Evolutionary conservation across 2,888 invertebrate genomes (phyloP), one percentile per base, ranked within the genome.

Genomic region (Ecliptopera silaceata): DNA sequence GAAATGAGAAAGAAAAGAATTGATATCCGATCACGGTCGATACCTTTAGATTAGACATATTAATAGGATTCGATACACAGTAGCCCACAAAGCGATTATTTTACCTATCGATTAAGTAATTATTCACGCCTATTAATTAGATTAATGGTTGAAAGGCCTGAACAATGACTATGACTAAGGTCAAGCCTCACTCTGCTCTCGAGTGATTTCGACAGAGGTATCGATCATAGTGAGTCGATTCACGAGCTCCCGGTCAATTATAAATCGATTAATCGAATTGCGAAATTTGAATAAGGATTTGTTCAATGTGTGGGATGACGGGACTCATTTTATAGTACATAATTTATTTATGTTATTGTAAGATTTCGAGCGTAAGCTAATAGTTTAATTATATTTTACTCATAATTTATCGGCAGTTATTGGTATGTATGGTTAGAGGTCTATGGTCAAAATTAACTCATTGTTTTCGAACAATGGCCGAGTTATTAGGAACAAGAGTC

Each of bases 211-310:
- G 55, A 60, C 53, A 54, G 39, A 17, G 18, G 15, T 44, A 44
- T 53, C 42, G n/a, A 52, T 56, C 56, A 58, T 56, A 60, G 54
- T 54, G 34, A 60, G 45, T 59, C 54, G 56, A 60, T 61, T 56
- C 39, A 38, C 12, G 29, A 26, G 18, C 18, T 20, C 13, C 15
- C 44, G 57, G 52, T 52, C 39, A 29, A 47, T 57, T 43, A 47
- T 32, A 47, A 57, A 36, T 20, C 15, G 42, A 56, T 47, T 41
- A 20, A 46, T 36, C n/a, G 46, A 11, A 38, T 51, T 38, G 41
- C 42, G 56, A 56, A 51, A 43, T 49, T 20, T 44, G 22, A 45
- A 52, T 41, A 2, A 47, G 42, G 15, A 15, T 13, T 43, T 17
- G 26, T 36, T 51, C 10, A 34, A 41, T 38, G 11, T 38, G 38